phyloP scores from a whole-genome alignment of 2,797 vertebrate species.

The Sebastes oblongus region DNA sequence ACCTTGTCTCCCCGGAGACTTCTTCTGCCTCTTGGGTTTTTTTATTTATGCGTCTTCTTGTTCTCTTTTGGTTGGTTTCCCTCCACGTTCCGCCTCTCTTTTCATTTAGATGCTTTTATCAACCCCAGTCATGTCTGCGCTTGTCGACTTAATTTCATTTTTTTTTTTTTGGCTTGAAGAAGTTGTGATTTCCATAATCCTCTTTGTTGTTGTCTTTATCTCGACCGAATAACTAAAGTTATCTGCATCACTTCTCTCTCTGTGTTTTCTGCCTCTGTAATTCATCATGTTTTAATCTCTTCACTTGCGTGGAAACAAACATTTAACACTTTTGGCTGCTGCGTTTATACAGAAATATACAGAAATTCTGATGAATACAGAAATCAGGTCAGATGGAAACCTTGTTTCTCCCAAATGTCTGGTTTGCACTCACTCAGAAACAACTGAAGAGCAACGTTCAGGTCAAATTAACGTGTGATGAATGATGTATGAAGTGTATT shows the following conservation, averaged over 20 bases:
- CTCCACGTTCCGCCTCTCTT: neutral
- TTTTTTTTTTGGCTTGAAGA: neutral
- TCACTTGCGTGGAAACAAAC: neutral
- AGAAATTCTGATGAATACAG: neutral
- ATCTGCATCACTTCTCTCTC: neutral
- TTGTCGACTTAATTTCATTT: neutral
- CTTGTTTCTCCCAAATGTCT: neutral
- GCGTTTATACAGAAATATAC: neutral
- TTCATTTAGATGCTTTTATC: neutral
- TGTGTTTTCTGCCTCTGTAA: neutral
- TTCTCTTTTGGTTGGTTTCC: neutral
- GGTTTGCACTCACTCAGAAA: neutral
- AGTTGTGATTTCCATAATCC: constrained; percentile 16
- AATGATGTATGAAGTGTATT: neutral
- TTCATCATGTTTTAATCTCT: constrained; percentile 8
- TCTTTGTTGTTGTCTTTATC: constrained; percentile 21
- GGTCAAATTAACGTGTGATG: neutral
- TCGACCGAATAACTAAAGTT: neutral
- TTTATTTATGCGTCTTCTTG: no score
- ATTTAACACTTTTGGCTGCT: neutral
- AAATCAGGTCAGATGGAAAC: neutral
- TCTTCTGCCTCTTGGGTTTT: neutral
- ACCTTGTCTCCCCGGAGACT: neutral
- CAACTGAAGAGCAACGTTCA: neutral
- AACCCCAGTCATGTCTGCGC: neutral